phyloP scores from a whole-genome alignment of 2,797 vertebrate species.

The Leptoclinus maculatus region DNA sequence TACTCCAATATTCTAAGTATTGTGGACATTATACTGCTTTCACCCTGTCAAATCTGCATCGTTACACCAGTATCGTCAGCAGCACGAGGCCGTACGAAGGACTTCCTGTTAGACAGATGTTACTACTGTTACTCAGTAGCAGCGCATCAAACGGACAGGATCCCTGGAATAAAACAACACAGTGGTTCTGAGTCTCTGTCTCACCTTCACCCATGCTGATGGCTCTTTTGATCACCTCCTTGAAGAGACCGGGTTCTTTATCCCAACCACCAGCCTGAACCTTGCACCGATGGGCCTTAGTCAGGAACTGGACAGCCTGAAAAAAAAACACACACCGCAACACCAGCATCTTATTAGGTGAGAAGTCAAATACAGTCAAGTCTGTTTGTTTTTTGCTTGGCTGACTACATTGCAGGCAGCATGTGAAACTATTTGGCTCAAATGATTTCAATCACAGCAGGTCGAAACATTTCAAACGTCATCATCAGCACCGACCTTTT shows the following conservation, averaged over 20 bases:
- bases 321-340: conserved; percentile 1
- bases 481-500: conserved; percentile 85
- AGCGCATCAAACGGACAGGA: background rate
- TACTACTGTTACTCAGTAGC: too few species aligned
- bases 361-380: background rate
- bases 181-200: background rate
- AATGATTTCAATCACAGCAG: background rate
- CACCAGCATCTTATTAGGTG: background rate
- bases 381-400: background rate
- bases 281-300: conserved; percentile 93
- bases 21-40: too few species aligned
- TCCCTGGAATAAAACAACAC: background rate
- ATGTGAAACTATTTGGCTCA: background rate
- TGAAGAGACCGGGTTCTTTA: conserved; percentile 88
- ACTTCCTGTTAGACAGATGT: background rate
- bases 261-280: conserved; percentile 90
- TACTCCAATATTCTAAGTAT: too few species aligned
- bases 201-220: conserved; percentile 89
- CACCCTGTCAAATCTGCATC: background rate
- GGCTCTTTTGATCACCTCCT: conserved; percentile 87
- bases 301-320: conserved; percentile 92
- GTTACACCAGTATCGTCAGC: background rate
- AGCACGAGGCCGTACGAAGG: background rate
- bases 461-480: background rate
- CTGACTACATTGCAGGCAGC: background rate